Evolutionary conservation across 2,113 vertebrate genomes (phyloP).

Genomic region (Vireo altiloquus): DNA sequence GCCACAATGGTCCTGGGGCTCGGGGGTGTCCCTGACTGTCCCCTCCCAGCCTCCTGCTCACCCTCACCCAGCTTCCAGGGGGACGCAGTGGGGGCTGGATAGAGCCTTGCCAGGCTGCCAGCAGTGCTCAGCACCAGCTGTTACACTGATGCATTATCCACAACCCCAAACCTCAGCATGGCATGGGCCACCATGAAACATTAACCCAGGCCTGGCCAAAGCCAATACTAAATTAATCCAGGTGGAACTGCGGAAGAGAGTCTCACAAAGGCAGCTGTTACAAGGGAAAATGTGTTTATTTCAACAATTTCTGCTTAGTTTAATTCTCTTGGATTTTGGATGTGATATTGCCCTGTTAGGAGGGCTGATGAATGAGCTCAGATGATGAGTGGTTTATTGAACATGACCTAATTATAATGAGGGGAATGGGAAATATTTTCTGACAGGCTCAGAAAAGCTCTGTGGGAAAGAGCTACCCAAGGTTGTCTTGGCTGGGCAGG

Average conservation of each 20-base stretch:
- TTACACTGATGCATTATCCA: fast-evolving
- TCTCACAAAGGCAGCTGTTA: background rate
- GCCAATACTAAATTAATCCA: background rate
- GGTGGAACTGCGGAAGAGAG: background rate
- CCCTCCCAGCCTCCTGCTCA: background rate
- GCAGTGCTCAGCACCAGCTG: background rate
- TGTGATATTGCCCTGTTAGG: background rate
- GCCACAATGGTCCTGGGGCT: fast-evolving
- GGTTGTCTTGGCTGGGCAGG: background rate
- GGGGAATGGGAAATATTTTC: background rate
- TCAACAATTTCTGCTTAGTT: background rate
- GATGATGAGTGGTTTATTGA: background rate
- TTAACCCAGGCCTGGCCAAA: background rate
- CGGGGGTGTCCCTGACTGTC: fast-evolving
- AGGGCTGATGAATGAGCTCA: background rate
- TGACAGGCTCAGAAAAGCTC: background rate
- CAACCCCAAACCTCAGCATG: fast-evolving
- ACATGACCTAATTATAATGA: background rate
- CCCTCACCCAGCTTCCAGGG: no score
- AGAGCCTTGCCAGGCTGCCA: background rate
- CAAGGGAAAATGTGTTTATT: background rate
- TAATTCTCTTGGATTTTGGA: background rate
- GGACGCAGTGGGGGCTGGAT: fast-evolving
- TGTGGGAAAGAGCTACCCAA: background rate
- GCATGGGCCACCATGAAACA: fast-evolving